Conservation (phyloP, 1,140 invertebrate genomes). For the Oryzaephilus surinamensis region DNA sequence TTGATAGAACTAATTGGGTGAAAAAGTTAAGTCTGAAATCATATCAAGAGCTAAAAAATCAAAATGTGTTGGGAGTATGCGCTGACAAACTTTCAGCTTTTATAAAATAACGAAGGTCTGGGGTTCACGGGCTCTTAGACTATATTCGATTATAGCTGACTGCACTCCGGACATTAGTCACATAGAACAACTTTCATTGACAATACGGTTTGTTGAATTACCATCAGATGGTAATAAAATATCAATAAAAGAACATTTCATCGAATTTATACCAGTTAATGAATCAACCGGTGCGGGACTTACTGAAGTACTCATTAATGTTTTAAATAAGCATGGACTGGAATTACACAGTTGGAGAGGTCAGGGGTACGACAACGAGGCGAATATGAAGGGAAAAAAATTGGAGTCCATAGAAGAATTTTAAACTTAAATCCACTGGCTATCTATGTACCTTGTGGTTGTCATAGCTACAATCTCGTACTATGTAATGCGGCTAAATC, state of each 20-base stretch:
- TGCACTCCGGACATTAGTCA: constrained; percentile 36
- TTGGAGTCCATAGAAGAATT: constrained; percentile 20
- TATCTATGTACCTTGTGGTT: constrained; percentile 20
- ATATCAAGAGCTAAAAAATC: constrained; percentile 22
- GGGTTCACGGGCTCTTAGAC: too few relatives aligned
- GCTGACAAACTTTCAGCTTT: too few relatives aligned
- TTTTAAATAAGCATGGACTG: constrained; percentile 4
- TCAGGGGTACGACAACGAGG: constrained; percentile 33
- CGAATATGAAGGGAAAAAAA: constrained; percentile 29
- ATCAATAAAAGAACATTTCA: constrained; percentile 15
- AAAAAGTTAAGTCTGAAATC: constrained; percentile 26
- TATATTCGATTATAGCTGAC: constrained; percentile 35
- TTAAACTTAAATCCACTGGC: constrained; percentile 18
- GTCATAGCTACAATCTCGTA: constrained; percentile 17
- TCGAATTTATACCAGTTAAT: constrained; percentile 12
- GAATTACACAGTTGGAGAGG: constrained; percentile 27
- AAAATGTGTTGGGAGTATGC: too few relatives aligned
- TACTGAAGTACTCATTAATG: constrained; percentile 5
- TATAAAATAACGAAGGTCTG: too few relatives aligned
- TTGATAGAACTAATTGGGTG: constrained; percentile 21
- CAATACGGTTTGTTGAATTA: constrained; percentile 28
- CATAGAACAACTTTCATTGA: constrained; percentile 34
- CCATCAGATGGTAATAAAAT: constrained; percentile 6
- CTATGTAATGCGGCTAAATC: constrained; percentile 12
- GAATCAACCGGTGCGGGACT: constrained; percentile 9